These are phyloP conservation scores for Cephus cinctus DNA, from an alignment of 1,140 invertebrate genomes.

Conservation along the genomic window DNA sequence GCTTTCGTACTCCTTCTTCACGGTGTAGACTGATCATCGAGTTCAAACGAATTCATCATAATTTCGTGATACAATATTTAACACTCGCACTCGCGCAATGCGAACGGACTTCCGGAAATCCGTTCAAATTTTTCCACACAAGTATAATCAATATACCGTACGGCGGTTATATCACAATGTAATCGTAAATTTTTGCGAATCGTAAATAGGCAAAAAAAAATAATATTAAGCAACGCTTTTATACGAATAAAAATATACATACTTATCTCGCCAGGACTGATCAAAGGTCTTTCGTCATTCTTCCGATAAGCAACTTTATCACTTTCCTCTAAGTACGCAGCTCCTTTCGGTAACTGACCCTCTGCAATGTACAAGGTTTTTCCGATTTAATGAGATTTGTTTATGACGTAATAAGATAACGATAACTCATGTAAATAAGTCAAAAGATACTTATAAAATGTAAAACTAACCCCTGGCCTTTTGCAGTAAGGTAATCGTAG, in stretches of 20 bases:
- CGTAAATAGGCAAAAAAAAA: too few relatives aligned
- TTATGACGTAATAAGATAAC: too few relatives aligned
- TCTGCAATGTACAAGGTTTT: too few relatives aligned
- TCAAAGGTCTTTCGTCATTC: conserved; percentile 58
- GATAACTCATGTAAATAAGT: too few relatives aligned
- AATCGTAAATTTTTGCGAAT: too few relatives aligned
- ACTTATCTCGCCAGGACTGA: conserved; percentile 64
- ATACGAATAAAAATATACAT: conserved; percentile 49
- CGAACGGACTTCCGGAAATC: too few relatives aligned
- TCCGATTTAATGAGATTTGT: too few relatives aligned
- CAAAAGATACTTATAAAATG: too few relatives aligned
- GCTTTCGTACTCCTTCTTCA: conserved; percentile 71
- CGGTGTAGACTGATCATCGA: conserved; percentile 65
- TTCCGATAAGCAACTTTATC: conserved; percentile 50
- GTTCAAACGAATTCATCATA: conserved; percentile 20
- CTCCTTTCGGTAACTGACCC: conserved; percentile 77
- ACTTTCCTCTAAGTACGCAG: conserved; percentile 68
- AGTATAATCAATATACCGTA: background rate
- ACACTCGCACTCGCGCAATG: background rate
- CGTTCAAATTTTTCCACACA: too few relatives aligned
- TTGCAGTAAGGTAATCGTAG: conserved; percentile 83
- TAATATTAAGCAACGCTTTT: too few relatives aligned
- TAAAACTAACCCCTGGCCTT: conserved; percentile 77
- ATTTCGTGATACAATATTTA: background rate
- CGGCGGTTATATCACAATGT: background rate